A percentile compares a stretch with the other conserved stretches of the same genome.
Conservation (phyloP, 37 sponge, comb jelly and placozoan genomes). For the Beroe ovata region DNA sequence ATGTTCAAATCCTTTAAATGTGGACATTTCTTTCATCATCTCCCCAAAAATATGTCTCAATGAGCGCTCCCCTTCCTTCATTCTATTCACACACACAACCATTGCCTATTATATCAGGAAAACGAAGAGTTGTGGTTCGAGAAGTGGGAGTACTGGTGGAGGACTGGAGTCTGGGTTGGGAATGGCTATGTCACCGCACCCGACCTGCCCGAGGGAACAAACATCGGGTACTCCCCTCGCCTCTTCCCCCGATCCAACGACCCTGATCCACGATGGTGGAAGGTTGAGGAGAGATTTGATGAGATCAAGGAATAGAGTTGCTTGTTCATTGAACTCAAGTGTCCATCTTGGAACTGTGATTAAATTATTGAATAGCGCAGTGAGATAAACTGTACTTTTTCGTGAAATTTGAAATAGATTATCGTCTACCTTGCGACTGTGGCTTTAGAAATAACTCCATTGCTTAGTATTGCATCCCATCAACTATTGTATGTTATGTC, state of each 20-base stretch:
- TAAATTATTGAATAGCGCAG: no score
- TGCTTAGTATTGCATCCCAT: no score
- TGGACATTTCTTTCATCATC: no score
- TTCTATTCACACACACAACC: background rate
- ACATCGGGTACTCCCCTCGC: constrained; percentile 3
- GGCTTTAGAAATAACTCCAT: no score
- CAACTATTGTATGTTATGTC: no score
- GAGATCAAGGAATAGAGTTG: background rate
- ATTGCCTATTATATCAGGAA: constrained; percentile 18
- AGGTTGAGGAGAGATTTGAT: background rate
- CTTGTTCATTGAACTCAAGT: no score
- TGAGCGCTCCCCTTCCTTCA: background rate
- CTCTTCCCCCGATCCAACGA: constrained; percentile 3
- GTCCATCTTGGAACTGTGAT: no score
- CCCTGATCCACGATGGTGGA: background rate
- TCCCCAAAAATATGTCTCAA: background rate
- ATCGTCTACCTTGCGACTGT: no score
- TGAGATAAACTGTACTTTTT: no score
- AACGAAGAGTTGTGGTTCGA: constrained; percentile 43
- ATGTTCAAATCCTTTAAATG: no score
- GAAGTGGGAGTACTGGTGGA: constrained; percentile 68
- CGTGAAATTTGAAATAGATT: no score
- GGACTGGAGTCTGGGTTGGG: constrained; percentile 52
- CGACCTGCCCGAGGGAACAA: constrained; percentile 31
- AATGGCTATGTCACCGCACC: constrained; percentile 13